These are phyloP conservation scores for Decapterus maruadsi DNA, from an alignment of 2,797 vertebrate genomes.

Conservation along the genomic window DNA sequence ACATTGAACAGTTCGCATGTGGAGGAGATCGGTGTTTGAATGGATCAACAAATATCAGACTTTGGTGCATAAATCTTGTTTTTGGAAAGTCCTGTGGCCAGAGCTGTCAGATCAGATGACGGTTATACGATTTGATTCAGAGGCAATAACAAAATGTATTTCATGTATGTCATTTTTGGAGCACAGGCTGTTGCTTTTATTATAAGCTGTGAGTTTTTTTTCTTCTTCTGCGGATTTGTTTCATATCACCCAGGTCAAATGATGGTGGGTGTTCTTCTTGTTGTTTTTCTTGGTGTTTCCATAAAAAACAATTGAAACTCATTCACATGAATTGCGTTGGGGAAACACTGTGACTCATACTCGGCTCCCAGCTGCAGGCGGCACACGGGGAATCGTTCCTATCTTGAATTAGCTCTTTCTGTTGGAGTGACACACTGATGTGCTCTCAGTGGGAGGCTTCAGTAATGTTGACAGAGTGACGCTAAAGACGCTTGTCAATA, in stretches of 20 bases:
- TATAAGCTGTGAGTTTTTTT: neutral
- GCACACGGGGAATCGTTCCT: neutral
- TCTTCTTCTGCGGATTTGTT: neutral
- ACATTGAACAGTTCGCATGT: neutral
- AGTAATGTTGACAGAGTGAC: slow-evolving; percentile 34
- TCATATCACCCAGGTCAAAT: neutral
- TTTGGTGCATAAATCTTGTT: no score
- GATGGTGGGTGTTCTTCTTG: neutral
- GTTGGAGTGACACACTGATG: slow-evolving; percentile 23
- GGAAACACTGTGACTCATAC: neutral
- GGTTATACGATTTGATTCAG: neutral
- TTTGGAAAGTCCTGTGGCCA: neutral
- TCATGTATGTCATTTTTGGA: neutral
- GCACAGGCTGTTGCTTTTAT: neutral
- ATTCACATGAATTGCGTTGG: neutral
- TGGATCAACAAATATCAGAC: neutral
- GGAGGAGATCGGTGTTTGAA: neutral
- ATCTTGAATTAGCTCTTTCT: slow-evolving; percentile 20
- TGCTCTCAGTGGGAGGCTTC: slow-evolving; percentile 39
- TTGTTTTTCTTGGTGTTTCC: neutral
- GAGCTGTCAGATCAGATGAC: neutral
- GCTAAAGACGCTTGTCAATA: slow-evolving; percentile 21
- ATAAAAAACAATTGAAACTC: neutral
- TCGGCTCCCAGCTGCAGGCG: slow-evolving; percentile 22
- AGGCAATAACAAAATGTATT: no score